Conservation (phyloP, 2,888 invertebrate species). For the Crepidodera aurea region DNA sequence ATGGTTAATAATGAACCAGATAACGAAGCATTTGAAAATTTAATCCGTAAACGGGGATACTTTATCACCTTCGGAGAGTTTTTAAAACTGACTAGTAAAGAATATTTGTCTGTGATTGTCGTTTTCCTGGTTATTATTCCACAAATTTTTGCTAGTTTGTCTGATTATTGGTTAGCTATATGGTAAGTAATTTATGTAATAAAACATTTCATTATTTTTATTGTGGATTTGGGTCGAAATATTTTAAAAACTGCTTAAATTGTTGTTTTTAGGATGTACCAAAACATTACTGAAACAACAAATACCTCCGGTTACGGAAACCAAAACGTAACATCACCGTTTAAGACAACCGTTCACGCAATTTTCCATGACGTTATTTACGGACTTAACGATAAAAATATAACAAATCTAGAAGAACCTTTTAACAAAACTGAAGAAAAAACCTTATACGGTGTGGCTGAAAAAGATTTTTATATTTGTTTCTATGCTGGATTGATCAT, state of each 20-base stretch:
- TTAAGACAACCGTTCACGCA: not conserved
- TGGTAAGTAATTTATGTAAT: slow-evolving; percentile 66
- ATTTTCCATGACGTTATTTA: not conserved
- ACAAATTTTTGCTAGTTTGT: slow-evolving; percentile 74
- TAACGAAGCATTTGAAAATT: not conserved
- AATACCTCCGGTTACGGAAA: not conserved
- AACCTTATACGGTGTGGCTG: slow-evolving; percentile 16
- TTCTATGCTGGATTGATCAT: slow-evolving; percentile 59
- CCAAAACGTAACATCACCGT: not conserved
- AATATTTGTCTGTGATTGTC: slow-evolving; percentile 55
- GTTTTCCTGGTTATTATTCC: slow-evolving; percentile 68
- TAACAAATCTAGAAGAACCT: not conserved
- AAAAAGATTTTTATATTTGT: slow-evolving; percentile 21
- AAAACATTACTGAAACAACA: not conserved
- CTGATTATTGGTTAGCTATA: slow-evolving; percentile 79
- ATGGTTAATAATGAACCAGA: not conserved
- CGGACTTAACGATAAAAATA: not conserved
- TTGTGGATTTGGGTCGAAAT: too few species aligned
- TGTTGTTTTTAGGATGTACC: not conserved
- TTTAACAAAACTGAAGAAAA: not conserved
- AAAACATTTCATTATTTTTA: too few species aligned
- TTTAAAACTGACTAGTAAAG: slow-evolving; percentile 5
- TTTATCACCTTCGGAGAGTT: slow-evolving; percentile 3
- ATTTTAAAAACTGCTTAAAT: not conserved
- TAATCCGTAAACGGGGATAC: slow-evolving; percentile 4